Evolutionary conservation across 2,113 vertebrate species (phyloP).

Genomic region (Gopherus flavomarginatus): DNA sequence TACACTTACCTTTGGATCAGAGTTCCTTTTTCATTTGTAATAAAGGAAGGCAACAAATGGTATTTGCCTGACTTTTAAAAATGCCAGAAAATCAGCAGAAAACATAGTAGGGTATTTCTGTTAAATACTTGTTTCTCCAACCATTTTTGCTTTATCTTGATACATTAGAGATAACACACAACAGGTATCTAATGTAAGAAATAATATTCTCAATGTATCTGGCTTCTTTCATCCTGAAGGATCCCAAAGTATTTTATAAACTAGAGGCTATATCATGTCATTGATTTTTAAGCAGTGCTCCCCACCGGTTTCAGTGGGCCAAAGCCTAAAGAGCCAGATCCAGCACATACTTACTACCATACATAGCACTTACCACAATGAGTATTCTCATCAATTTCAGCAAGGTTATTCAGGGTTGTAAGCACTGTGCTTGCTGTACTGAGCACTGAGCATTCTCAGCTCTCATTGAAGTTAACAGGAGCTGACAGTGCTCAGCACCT

Average conservation of each 20-base stretch:
- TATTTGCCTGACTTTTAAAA: constrained; percentile 37
- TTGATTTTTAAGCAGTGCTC: background rate
- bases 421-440: background rate
- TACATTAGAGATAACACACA: constrained; percentile 58
- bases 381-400: background rate
- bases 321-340: constrained; percentile 49
- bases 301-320: background rate
- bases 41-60: constrained; percentile 54
- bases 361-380: background rate
- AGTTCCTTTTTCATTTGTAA: background rate
- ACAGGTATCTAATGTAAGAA: constrained; percentile 54
- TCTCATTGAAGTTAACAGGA: background rate
- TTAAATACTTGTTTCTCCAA: constrained; percentile 56
- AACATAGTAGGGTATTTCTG: constrained; percentile 66
- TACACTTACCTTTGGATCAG: constrained; percentile 32
- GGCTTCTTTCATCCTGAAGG: constrained; percentile 35
- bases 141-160: constrained; percentile 60
- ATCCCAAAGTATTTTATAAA: background rate
- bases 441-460: background rate
- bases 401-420: background rate
- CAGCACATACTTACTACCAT: background rate
- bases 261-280: constrained; percentile 56
- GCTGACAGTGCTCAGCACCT: fast-evolving
- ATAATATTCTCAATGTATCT: constrained; percentile 26
- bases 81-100: constrained; percentile 55